Evolutionary conservation across 2,888 invertebrate genomes (phyloP), one percentile per base, ranked within the genome.

Genomic region (Hydriomena furcata): DNA sequence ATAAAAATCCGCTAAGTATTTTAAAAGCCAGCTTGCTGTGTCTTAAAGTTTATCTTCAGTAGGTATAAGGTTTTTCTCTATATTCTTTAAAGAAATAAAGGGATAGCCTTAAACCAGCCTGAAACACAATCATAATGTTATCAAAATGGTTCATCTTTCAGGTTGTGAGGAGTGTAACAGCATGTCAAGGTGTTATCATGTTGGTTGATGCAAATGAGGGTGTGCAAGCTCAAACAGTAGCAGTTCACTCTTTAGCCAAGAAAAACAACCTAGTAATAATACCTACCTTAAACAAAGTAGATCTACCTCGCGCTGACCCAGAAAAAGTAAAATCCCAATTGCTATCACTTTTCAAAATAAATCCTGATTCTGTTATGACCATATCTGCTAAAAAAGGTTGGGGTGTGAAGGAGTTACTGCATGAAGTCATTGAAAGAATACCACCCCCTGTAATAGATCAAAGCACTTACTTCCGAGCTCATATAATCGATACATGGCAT

Each of bases 171-270:
- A 98, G 98, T 37, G 91, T 99, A 45, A 93, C 95, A 51, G 97
- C 98, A 36, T 99, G 98, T 74, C 97, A 99, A 91, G 99, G 99
- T 6, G 99, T 98, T 0, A 93, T 99, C 58, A 90, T 99, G 45
- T 84, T 99, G 40, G 97, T 99, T 0, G 99, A 99, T 89, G 98
- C 99, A 0, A 98, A 98, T 84, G 97, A 98, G 91, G 96, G 96
- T 5, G 94, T 98, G 1, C 98, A 99, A 89, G 99, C 99, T 0
- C 99, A 99, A 85, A 99, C 99, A 0, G 97, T 99, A 1, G 98
- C 99, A 8, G 99, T 99, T 71, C 98, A 97, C 84, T 95, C 96
- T 76, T 83, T 99, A 55, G 98, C 99, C 0, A 95, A 95, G 82
- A 94, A 93, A 41, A 93, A 93, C 60, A 94, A 98, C 65, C 84